A percentile compares a stretch with the other conserved stretches of the same genome.
These are phyloP conservation scores for Cordylochernes scorpioides DNA, from an alignment of 2,888 invertebrate genomes.

Conservation along the genomic window DNA sequence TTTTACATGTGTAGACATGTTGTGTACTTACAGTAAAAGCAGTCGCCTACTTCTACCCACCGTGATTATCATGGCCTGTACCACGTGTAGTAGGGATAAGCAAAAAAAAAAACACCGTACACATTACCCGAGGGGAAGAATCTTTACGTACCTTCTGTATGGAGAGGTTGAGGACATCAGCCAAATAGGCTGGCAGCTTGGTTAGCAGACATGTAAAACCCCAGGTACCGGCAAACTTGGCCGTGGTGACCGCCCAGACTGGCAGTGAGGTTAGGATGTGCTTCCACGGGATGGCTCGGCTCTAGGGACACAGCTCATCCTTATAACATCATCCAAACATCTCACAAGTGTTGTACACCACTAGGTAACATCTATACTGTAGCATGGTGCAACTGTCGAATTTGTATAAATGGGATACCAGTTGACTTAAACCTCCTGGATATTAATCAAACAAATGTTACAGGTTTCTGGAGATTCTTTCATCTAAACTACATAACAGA, in stretches of 20 bases:
- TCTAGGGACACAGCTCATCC: conserved; percentile 2
- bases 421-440: too few relatives aligned
- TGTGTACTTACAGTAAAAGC: too few relatives aligned
- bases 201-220: conserved; percentile 14
- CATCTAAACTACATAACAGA: too few relatives aligned
- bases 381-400: not conserved
- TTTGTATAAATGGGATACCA: too few relatives aligned
- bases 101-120: not conserved
- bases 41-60: not conserved
- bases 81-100: not conserved
- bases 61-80: not conserved
- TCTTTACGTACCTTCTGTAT: conserved; percentile 12
- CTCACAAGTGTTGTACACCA: not conserved
- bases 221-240: conserved; percentile 16
- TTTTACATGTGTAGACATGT: too few relatives aligned
- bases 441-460: too few relatives aligned
- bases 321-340: not conserved
- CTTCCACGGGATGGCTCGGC: conserved; percentile 13
- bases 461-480: too few relatives aligned
- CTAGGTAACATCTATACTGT: not conserved
- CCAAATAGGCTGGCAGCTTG: conserved; percentile 15
- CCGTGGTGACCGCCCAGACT: conserved; percentile 14
- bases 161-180: conserved; percentile 14
- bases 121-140: not conserved
- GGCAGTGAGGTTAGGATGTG: conserved; percentile 12